These are phyloP conservation scores for Squalus acanthias DNA, from an alignment of 2,797 vertebrate species.

Conservation along the genomic window DNA sequence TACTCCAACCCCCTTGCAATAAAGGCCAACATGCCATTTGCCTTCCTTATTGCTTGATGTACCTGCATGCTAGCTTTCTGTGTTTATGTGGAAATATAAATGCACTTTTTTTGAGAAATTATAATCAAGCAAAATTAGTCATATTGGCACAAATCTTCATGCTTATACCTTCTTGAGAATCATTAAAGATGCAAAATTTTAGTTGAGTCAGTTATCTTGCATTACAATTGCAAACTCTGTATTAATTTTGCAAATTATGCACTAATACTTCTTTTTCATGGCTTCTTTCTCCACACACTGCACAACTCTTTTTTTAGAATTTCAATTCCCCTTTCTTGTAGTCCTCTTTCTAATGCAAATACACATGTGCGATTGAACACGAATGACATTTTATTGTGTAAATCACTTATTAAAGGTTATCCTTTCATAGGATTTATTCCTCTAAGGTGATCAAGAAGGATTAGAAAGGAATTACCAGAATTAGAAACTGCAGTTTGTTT, in stretches of 20 bases:
- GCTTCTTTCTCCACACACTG: background rate
- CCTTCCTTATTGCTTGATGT: too few species aligned
- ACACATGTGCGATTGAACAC: background rate
- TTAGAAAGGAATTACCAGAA: slow-evolving; percentile 53
- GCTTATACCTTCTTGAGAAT: slow-evolving; percentile 15
- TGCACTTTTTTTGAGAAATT: background rate
- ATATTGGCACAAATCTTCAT: slow-evolving; percentile 1
- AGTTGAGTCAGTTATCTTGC: slow-evolving; percentile 16
- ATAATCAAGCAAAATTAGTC: background rate
- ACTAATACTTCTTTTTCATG: background rate
- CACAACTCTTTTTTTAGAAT: background rate
- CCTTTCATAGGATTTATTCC: slow-evolving; percentile 55
- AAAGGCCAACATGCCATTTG: too few species aligned
- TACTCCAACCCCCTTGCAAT: too few species aligned
- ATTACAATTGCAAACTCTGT: slow-evolving; percentile 2
- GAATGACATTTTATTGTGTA: slow-evolving; percentile 50
- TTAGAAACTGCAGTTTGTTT: slow-evolving; percentile 36
- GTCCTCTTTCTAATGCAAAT: background rate
- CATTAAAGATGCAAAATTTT: slow-evolving; percentile 8
- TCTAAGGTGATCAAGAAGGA: slow-evolving; percentile 56
- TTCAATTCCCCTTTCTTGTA: background rate
- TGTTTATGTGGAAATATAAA: background rate
- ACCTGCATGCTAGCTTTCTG: too few species aligned
- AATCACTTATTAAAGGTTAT: slow-evolving; percentile 53
- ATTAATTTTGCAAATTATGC: slow-evolving; percentile 10